phyloP scores from a whole-genome alignment of 2,888 invertebrate genomes.

The Notodromas monacha region DNA sequence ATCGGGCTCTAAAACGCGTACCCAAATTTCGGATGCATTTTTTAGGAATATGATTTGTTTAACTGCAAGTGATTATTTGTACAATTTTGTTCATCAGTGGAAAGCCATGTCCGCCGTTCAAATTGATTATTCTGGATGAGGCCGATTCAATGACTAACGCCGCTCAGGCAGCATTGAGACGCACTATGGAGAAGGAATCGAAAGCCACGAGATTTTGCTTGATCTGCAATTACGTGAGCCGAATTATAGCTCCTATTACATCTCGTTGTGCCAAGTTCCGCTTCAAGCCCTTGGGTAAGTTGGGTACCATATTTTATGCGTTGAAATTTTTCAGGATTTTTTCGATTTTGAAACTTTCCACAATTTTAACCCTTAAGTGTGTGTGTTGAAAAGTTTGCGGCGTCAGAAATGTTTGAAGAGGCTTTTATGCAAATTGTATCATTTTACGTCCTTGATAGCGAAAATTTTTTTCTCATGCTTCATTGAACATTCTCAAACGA shows the following conservation, averaged over 20 bases:
- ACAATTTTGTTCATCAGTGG: conserved; percentile 24
- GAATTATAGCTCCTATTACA: conserved; percentile 87
- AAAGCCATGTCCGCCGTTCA: conserved; percentile 64
- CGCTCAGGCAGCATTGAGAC: conserved; percentile 75
- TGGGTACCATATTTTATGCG: conserved; percentile 12
- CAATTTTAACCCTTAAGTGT: too few species aligned
- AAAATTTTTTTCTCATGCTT: too few species aligned
- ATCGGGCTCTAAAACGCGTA: too few species aligned
- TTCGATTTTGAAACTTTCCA: too few species aligned
- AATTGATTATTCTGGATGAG: conserved; percentile 86
- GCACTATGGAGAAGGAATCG: conserved; percentile 90
- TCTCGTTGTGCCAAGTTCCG: conserved; percentile 93
- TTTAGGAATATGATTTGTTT: too few species aligned
- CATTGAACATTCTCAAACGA: too few species aligned
- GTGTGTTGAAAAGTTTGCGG: too few species aligned
- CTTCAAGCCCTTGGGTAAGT: conserved; percentile 55
- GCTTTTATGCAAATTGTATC: too few species aligned
- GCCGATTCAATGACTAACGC: conserved; percentile 95
- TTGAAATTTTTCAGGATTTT: too few species aligned
- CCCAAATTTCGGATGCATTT: too few species aligned
- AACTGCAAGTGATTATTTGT: not conserved
- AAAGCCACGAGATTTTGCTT: conserved; percentile 82
- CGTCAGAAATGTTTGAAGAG: too few species aligned
- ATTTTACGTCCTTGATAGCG: too few species aligned
- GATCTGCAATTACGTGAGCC: conserved; percentile 89